Evolutionary conservation across 2,113 vertebrate genomes (phyloP), one percentile per base, ranked within the genome.

Genomic region (Monarcha castaneiventris): DNA sequence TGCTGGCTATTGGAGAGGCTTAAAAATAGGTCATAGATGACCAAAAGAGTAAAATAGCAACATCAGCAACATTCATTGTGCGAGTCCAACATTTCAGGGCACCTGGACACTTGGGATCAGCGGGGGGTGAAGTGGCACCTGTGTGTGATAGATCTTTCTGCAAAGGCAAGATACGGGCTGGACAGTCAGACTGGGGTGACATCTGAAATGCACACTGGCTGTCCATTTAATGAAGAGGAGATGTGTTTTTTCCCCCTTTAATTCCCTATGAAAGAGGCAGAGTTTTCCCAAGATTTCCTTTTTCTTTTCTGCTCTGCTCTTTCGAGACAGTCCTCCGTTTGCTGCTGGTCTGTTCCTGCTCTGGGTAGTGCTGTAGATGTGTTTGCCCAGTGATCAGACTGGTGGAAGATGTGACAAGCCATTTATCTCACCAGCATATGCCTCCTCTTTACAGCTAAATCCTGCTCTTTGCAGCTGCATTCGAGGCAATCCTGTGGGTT

Each of bases 21-120:
- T 96, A 37, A 46, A 94, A 95, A 80, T 93, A 93, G 75, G 88
- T 90, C 68, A 77, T 5, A 72, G 77, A 96, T 59, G 66, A 69
- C 52, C 14, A 4, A 55, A 84, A 86, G 39, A 67, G 85, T 76
- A 56, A 94, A 96, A 89, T 3, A 56, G 67, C 91, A 91, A 81
- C 48, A 68, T 88, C 78, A 37, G 75, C 66, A 87, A 46, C 30
- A n/a, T 67, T 59, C 21, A 39, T 27, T 93, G 94, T 81, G 62
- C 32, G 74, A 74, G 21, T 72, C 20, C 56, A 78, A 16, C 5
- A 2, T 74, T 72, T 96, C 32, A 59, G 41, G 75, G 58, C 49
- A 39, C 12, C 35, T 87, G 54, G 22, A 33, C 11, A 2, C 5
- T 64, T 9, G 9, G 46, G 59, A 62, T 79, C 77, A 92, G 32